These are phyloP conservation scores for Ips nitidus DNA, from an alignment of 1,140 invertebrate genomes.

Conservation along the genomic window DNA sequence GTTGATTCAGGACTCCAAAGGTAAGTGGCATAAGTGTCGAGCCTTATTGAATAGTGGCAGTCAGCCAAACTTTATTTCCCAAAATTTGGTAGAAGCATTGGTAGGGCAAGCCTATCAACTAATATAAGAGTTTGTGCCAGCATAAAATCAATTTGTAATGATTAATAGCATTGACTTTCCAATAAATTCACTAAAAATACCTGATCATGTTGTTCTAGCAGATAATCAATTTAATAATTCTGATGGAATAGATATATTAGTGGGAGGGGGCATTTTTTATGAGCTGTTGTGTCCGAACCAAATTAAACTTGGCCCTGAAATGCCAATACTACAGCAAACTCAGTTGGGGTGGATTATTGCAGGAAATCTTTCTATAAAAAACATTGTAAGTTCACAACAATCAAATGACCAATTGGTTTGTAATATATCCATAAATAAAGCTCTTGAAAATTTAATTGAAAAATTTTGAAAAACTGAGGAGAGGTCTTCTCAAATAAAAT, in stretches of 20 bases:
- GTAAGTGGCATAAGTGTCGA: background rate
- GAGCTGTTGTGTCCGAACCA: slow-evolving; percentile 12
- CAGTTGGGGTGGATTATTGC: slow-evolving; percentile 17
- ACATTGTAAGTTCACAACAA: background rate
- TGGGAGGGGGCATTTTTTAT: slow-evolving; percentile 15
- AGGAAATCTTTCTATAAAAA: slow-evolving; percentile 2
- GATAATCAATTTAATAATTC: slow-evolving; percentile 19
- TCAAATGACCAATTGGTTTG: slow-evolving; percentile 13
- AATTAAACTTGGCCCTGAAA: slow-evolving; percentile 1
- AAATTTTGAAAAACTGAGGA: slow-evolving; percentile 20
- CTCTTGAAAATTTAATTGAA: slow-evolving; percentile 4
- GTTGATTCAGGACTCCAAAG: slow-evolving; percentile 4
- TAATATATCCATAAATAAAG: slow-evolving; percentile 10
- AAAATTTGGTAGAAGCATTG: background rate
- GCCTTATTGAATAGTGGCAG: background rate
- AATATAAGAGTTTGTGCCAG: no score
- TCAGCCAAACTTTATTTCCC: background rate
- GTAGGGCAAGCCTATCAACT: no score
- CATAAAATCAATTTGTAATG: no score
- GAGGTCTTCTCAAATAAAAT: background rate
- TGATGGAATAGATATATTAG: slow-evolving; percentile 16
- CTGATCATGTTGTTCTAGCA: slow-evolving; percentile 6
- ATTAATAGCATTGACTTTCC: no score
- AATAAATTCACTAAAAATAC: slow-evolving; percentile 11
- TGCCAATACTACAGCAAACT: slow-evolving; percentile 12